phyloP scores from a whole-genome alignment of 2,113 vertebrate genomes.

The Pontoporia blainvillei region DNA sequence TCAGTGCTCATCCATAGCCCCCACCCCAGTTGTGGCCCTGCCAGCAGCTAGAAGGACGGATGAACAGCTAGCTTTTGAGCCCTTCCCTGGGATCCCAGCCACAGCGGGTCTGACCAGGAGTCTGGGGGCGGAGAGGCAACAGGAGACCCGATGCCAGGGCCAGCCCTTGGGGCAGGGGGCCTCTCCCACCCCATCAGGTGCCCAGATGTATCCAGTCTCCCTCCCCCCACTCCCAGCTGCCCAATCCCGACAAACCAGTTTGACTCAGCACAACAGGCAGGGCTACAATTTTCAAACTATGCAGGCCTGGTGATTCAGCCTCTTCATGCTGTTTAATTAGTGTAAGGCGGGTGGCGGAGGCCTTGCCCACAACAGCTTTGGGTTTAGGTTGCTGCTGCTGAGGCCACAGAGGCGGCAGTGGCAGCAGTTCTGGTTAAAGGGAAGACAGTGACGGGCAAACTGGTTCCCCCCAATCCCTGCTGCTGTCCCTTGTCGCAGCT shows the following conservation, averaged over 20 bases:
- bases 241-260: conserved; percentile 87
- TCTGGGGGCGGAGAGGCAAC: neutral
- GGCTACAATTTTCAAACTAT: conserved; percentile 85
- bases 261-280: conserved; percentile 85
- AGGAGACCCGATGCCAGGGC: neutral
- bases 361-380: conserved; percentile 63
- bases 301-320: conserved; percentile 84
- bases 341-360: conserved; percentile 67
- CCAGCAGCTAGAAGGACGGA: neutral
- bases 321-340: conserved; percentile 84
- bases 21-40: neutral
- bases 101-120: neutral
- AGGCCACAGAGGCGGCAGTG: neutral
- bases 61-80: neutral
- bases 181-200: conserved; percentile 27
- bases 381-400: neutral
- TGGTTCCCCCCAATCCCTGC: conserved; percentile 77
- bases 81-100: neutral
- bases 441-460: conserved; percentile 69
- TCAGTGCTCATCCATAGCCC: neutral
- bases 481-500: neutral
- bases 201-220: conserved; percentile 45
- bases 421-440: conserved; percentile 60
- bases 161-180: neutral
- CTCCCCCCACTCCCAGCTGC: conserved; percentile 60